These are phyloP conservation scores for Puma concolor DNA, from an alignment of 2,113 vertebrate genomes.

Conservation along the genomic window DNA sequence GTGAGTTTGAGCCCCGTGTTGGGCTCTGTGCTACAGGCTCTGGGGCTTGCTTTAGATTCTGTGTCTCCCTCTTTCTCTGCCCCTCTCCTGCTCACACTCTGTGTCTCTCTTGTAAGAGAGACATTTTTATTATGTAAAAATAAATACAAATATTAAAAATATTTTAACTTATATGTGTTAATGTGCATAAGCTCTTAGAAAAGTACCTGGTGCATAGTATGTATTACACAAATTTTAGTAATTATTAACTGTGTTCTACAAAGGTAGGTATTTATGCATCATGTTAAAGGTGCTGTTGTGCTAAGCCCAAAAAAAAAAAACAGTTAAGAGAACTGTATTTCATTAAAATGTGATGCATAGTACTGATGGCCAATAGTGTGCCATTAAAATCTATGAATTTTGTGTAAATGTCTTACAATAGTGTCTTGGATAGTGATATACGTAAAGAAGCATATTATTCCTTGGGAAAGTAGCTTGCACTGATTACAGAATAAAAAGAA, in stretches of 20 bases:
- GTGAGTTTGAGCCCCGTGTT: no score
- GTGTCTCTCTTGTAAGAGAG: no score
- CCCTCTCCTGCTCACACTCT: no score
- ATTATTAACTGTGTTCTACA: neutral
- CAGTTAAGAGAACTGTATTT: neutral
- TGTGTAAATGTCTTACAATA: neutral
- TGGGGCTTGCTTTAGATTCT: no score
- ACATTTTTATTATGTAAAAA: no score
- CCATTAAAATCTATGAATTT: neutral
- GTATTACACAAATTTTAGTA: neutral
- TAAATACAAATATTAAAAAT: no score
- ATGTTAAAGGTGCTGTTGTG: neutral
- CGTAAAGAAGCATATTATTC: neutral
- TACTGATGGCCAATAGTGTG: neutral
- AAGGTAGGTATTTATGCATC: neutral
- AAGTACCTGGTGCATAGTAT: neutral
- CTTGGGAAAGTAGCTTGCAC: neutral
- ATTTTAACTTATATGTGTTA: neutral
- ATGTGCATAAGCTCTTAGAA: neutral
- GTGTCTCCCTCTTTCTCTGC: no score
- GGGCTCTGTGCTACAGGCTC: no score
- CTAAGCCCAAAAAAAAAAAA: neutral
- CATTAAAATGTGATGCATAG: neutral
- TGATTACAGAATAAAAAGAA: neutral
- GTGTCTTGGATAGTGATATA: neutral